Evolutionary conservation across 1,140 invertebrate species (phyloP).

Genomic region (Drosophila auraria): DNA sequence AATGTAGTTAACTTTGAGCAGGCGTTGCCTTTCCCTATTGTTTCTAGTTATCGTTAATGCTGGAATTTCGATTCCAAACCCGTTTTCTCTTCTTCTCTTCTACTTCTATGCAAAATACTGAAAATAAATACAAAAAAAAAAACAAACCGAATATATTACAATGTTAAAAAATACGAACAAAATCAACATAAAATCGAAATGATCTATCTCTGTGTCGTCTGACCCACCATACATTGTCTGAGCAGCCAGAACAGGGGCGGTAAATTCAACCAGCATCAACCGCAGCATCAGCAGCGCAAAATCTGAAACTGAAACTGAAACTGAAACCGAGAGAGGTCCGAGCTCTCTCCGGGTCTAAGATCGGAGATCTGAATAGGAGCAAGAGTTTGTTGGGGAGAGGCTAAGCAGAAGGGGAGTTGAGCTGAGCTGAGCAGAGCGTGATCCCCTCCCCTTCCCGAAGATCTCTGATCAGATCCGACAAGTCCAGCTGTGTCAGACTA

Average conservation of each 20-base stretch:
- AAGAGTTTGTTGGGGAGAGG: neutral
- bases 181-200: conserved; percentile 19
- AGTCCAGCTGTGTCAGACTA: conserved; percentile 8
- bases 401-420: conserved; percentile 1
- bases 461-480: conserved; percentile 12
- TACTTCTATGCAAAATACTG: conserved; percentile 72
- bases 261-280: conserved; percentile 53
- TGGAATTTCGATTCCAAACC: conserved; percentile 82
- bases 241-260: conserved; percentile 52
- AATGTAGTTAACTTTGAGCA: conserved; percentile 51
- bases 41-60: conserved; percentile 75
- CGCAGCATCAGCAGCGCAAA: conserved; percentile 45
- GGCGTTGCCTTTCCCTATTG: conserved; percentile 20
- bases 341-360: neutral
- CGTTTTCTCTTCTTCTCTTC: conserved; percentile 81
- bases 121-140: conserved; percentile 26
- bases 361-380: conserved; percentile 36
- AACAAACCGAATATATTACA: conserved; percentile 13
- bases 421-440: conserved; percentile 4
- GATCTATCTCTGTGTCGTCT: conserved; percentile 27
- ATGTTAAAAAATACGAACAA: conserved; percentile 22
- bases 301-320: conserved; percentile 10
- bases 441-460: neutral
- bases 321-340: conserved; percentile 3
- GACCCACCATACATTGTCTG: conserved; percentile 45